Evolutionary conservation across 30 jellyfish, hydroid and myxozoan genomes (phyloP).

Genomic region (Aurelia aurita complex sp. Pacific): DNA sequence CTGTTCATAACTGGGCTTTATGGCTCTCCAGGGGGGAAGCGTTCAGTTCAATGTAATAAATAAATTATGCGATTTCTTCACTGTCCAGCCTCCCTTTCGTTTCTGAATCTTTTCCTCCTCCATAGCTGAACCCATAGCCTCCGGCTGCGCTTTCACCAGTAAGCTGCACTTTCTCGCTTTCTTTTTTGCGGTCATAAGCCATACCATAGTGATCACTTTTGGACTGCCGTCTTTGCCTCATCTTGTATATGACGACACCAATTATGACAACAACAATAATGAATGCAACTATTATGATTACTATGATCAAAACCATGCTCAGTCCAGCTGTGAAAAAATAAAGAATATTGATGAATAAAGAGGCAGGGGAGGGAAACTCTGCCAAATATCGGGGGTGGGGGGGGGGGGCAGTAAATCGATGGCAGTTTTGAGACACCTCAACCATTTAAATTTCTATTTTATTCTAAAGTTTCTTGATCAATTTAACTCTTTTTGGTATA

Average conservation of each 20-base stretch:
- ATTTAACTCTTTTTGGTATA: too few relatives aligned
- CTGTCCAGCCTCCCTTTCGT: background rate
- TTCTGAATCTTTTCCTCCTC: constrained; percentile 21
- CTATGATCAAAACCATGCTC: constrained; percentile 28
- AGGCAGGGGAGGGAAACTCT: too few relatives aligned
- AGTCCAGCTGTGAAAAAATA: constrained; percentile 32
- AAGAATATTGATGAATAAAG: too few relatives aligned
- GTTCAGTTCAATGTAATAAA: too few relatives aligned
- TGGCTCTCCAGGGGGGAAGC: too few relatives aligned
- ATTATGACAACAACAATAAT: constrained; percentile 18
- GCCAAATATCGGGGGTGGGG: too few relatives aligned
- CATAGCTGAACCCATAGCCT: constrained; percentile 39
- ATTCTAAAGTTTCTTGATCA: too few relatives aligned
- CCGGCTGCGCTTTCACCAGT: constrained; percentile 13
- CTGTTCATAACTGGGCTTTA: too few relatives aligned
- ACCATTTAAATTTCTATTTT: too few relatives aligned
- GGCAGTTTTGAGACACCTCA: too few relatives aligned
- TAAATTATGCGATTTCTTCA: too few relatives aligned
- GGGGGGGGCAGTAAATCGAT: too few relatives aligned
- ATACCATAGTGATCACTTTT: constrained; percentile 23
- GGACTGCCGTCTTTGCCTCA: constrained; percentile 18
- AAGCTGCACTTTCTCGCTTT: constrained; percentile 49
- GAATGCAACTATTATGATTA: constrained; percentile 32
- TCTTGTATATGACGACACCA: constrained; percentile 18
- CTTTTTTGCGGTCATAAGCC: constrained; percentile 36